These are phyloP conservation scores for Drosophila mulleri DNA, from an alignment of 2,888 invertebrate species.

Conservation along the genomic window DNA sequence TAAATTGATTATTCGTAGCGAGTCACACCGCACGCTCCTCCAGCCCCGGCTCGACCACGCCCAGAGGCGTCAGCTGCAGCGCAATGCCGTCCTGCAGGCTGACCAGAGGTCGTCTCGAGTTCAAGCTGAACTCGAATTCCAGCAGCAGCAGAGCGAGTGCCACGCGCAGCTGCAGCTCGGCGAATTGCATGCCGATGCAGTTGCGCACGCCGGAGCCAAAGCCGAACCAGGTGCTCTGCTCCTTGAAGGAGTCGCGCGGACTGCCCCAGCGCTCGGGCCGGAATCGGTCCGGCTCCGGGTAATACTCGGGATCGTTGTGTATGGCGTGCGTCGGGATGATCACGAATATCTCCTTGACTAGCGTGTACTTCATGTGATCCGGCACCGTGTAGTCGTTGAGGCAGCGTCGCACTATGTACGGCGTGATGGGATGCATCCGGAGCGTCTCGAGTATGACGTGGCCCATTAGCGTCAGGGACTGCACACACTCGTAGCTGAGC, in stretches of 20 bases:
- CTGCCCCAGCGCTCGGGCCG: constrained; percentile 87
- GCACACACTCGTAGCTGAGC: constrained; percentile 80
- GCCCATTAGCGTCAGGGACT: constrained; percentile 77
- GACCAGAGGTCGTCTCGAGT: constrained; percentile 67
- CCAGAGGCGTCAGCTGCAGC: constrained; percentile 68
- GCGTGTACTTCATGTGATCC: constrained; percentile 76
- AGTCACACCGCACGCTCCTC: constrained; percentile 59
- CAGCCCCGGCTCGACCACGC: constrained; percentile 65
- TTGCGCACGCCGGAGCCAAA: constrained; percentile 85
- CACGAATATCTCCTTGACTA: constrained; percentile 80
- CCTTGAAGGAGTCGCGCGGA: constrained; percentile 85
- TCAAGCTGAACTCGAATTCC: constrained; percentile 76
- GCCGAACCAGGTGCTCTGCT: constrained; percentile 83
- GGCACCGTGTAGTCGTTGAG: constrained; percentile 85
- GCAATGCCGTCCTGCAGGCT: constrained; percentile 74
- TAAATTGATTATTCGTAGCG: constrained; percentile 50
- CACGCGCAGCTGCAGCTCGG: constrained; percentile 77
- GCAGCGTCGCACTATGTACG: constrained; percentile 82
- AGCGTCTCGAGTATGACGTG: constrained; percentile 86
- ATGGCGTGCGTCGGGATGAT: constrained; percentile 87
- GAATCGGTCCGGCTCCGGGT: constrained; percentile 88
- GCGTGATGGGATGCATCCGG: constrained; percentile 87
- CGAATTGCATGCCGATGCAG: constrained; percentile 84
- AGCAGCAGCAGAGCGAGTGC: constrained; percentile 71
- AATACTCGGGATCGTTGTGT: constrained; percentile 87